Conservation (phyloP, 2,888 invertebrate species). For the Acanthosepion lycidas region DNA sequence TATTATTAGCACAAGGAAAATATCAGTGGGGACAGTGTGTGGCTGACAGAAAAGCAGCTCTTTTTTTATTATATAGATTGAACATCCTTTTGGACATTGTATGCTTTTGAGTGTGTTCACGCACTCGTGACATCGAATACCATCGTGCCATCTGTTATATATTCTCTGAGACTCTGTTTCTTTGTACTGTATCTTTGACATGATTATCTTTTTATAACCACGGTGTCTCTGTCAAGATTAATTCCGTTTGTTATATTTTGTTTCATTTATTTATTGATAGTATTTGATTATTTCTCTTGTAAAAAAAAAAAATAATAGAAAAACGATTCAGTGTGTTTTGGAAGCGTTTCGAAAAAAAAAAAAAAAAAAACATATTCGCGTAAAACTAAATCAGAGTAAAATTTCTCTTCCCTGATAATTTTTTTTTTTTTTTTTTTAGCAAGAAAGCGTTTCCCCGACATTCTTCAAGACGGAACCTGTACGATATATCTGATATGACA, state of each 20-base stretch:
- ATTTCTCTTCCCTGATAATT: neutral
- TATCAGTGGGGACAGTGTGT: too few species aligned
- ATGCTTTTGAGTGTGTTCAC: too few species aligned
- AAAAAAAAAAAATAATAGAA: too few species aligned
- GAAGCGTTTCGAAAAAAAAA: neutral
- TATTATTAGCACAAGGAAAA: too few species aligned
- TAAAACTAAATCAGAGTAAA: neutral
- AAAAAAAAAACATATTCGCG: neutral
- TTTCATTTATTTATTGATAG: constrained; percentile 9
- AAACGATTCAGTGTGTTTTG: neutral
- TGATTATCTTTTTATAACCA: too few species aligned
- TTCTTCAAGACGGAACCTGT: neutral
- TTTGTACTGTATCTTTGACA: too few species aligned
- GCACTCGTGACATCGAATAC: too few species aligned
- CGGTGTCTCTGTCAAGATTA: neutral
- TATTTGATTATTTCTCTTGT: neutral
- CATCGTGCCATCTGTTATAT: too few species aligned
- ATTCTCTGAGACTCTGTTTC: too few species aligned
- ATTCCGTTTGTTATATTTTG: neutral
- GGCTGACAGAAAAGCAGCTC: too few species aligned
- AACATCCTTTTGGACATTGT: too few species aligned
- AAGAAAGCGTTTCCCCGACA: neutral
- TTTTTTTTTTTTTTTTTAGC: neutral
- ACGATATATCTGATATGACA: neutral
- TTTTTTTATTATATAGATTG: too few species aligned